phyloP scores from a whole-genome alignment of 2,888 invertebrate species.

The Dryadula phaetusa region DNA sequence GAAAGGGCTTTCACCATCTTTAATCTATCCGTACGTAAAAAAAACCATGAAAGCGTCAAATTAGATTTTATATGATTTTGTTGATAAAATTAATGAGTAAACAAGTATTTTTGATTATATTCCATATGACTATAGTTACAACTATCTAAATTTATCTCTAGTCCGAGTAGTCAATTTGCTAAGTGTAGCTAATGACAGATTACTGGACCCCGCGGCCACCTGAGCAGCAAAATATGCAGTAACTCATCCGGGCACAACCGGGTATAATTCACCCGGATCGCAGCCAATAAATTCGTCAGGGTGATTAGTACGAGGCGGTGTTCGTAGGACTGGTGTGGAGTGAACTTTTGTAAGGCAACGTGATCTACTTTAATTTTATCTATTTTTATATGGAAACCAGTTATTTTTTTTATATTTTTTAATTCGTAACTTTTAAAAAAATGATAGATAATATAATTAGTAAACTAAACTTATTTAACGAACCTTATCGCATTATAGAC shows the following conservation, averaged over 20 bases:
- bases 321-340: constrained; percentile 39
- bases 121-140: constrained; percentile 3
- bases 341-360: constrained; percentile 26
- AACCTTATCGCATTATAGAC: constrained; percentile 26
- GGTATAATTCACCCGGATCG: constrained; percentile 71
- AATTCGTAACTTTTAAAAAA: too few species aligned
- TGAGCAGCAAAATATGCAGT: constrained; percentile 72
- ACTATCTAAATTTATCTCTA: constrained; percentile 26
- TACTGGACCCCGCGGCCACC: constrained; percentile 66
- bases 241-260: constrained; percentile 61
- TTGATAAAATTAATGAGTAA: too few species aligned
- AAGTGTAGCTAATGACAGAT: constrained; percentile 79
- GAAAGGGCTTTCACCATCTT: too few species aligned
- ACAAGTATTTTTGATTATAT: too few species aligned
- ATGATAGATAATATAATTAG: too few species aligned
- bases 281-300: constrained; percentile 79
- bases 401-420: constrained; percentile 5
- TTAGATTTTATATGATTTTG: too few species aligned
- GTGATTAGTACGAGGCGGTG: constrained; percentile 63
- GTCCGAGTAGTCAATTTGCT: constrained; percentile 62
- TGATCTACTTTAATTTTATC: neutral
- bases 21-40: too few species aligned
- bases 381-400: neutral
- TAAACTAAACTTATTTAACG: neutral
- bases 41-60: too few species aligned